Conservation (phyloP, 2,888 invertebrate species). For the Bimastos eiseni region DNA sequence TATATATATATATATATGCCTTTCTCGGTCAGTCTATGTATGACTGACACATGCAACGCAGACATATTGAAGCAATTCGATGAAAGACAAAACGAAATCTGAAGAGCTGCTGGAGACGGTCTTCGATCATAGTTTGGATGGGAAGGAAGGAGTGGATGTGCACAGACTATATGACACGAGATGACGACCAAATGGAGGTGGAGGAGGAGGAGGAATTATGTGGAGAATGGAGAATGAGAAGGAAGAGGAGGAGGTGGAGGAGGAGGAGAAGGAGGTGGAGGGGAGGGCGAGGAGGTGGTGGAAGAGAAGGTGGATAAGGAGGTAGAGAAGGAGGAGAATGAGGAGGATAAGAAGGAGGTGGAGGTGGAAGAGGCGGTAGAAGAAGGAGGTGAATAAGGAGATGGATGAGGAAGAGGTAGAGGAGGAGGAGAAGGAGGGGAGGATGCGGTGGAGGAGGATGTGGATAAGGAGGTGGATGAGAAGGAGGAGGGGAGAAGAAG, state of each 20-base stretch:
- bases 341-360: not conserved
- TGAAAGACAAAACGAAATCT: too few relatives aligned
- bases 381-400: not conserved
- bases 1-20: too few relatives aligned
- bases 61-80: too few relatives aligned
- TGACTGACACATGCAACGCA: too few relatives aligned
- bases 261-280: not conserved
- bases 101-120: too few relatives aligned
- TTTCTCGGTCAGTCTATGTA: too few relatives aligned
- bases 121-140: not conserved
- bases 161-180: not conserved
- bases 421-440: not conserved
- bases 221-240: not conserved
- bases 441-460: not conserved
- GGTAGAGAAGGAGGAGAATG: not conserved
- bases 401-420: not conserved
- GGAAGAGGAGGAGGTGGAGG: not conserved
- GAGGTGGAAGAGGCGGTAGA: not conserved
- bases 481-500: too few relatives aligned
- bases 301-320: not conserved
- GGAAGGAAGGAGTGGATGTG: not conserved
- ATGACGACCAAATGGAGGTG: not conserved
- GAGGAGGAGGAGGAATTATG: too few relatives aligned
- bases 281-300: not conserved
- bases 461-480: too few relatives aligned